Conservation (phyloP, 2,113 vertebrate species). For the Emydura subglobosa region DNA sequence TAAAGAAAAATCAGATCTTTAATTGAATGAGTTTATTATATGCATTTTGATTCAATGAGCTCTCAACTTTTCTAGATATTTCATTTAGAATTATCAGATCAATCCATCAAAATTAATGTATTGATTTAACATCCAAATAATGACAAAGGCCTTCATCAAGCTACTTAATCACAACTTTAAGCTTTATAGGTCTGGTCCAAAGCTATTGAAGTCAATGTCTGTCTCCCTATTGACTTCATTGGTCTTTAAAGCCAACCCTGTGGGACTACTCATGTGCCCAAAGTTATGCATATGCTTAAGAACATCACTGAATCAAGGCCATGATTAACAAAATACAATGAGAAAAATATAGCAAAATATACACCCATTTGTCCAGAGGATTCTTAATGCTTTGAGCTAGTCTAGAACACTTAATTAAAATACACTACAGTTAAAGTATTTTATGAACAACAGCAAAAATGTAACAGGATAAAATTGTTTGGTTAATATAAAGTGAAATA, state of each 20-base stretch:
- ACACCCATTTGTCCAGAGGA: background rate
- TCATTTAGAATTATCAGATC: background rate
- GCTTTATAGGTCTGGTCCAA: background rate
- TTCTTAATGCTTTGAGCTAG: background rate
- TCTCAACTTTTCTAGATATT: background rate
- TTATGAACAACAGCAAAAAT: background rate
- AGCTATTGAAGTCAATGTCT: background rate
- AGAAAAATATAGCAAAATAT: background rate
- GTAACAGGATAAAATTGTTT: background rate
- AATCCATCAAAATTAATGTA: background rate
- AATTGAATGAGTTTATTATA: background rate
- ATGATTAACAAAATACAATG: background rate
- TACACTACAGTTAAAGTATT: background rate
- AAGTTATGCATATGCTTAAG: background rate
- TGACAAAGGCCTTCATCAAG: background rate
- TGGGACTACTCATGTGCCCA: background rate
- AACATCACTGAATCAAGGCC: background rate
- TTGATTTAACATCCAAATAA: background rate
- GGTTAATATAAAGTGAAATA: background rate
- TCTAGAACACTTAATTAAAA: background rate
- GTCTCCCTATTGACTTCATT: background rate
- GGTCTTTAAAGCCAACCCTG: background rate
- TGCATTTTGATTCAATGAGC: background rate
- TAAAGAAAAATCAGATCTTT: background rate
- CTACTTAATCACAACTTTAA: background rate